Percentiles rank a stretch among this genome's conserved stretches.
phyloP scores from a whole-genome alignment of 2,797 vertebrate genomes.

The Catostomus latipinnis region DNA sequence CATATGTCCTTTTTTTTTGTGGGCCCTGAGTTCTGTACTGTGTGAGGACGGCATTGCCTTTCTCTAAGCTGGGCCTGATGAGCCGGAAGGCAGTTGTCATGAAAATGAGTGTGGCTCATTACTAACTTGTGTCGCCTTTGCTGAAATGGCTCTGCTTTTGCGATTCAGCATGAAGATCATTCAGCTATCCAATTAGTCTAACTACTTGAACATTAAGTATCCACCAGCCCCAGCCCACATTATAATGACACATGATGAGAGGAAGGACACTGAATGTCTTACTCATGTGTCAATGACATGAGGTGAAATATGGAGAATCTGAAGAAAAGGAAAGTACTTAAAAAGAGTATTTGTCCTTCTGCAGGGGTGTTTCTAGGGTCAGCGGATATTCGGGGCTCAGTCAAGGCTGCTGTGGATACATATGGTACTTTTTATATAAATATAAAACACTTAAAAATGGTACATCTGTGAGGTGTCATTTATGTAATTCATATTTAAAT shows the following conservation, averaged over 20 bases:
- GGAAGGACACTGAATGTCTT: not conserved
- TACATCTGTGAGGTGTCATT: no score
- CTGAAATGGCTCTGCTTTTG: conserved; percentile 73
- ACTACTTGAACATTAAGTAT: conserved; percentile 42
- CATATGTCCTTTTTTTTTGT: not conserved
- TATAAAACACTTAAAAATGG: no score
- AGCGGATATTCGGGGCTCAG: no score
- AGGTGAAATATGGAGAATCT: conserved; percentile 1
- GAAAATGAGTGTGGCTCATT: conserved; percentile 79
- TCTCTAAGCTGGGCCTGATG: conserved; percentile 72
- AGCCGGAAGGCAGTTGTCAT: conserved; percentile 77
- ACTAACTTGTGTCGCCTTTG: conserved; percentile 65
- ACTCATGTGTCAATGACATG: not conserved
- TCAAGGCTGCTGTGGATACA: not conserved
- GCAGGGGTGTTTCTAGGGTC: not conserved
- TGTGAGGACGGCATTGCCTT: conserved; percentile 2
- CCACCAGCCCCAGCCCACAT: conserved; percentile 15
- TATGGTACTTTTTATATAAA: no score
- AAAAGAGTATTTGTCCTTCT: not conserved
- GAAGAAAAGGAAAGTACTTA: not conserved
- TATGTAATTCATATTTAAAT: no score
- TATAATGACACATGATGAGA: conserved; percentile 30
- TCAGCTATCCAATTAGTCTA: conserved; percentile 73
- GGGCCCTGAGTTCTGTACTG: not conserved
- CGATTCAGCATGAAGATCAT: conserved; percentile 75